Evolutionary conservation across 2,888 invertebrate species (phyloP).

Genomic region (Seladonia tumulorum): DNA sequence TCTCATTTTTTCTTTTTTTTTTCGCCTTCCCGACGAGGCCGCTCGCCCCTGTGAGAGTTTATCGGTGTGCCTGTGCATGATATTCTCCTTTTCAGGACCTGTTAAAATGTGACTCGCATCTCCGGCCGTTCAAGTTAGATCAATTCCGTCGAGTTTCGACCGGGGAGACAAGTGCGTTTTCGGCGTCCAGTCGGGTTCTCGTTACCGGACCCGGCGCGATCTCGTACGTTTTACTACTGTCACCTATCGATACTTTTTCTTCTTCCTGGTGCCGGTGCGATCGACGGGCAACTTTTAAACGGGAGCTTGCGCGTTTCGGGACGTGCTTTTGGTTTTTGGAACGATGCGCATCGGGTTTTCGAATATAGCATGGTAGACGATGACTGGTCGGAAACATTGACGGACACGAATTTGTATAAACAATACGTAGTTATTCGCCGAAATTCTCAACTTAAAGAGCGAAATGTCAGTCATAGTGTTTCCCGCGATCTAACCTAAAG

Average conservation of each 20-base stretch:
- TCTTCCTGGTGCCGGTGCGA: not conserved
- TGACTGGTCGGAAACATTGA: not conserved
- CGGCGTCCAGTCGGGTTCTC: conserved; percentile 26
- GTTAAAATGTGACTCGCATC: conserved; percentile 51
- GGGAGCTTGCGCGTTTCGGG: no score
- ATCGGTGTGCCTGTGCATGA: conserved; percentile 53
- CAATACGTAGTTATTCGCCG: conserved; percentile 20
- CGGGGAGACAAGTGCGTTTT: conserved; percentile 33
- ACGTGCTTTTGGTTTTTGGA: not conserved
- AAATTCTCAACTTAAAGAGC: conserved; percentile 38
- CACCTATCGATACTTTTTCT: not conserved
- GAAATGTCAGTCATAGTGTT: conserved; percentile 35
- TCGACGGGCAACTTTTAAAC: not conserved
- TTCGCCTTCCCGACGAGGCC: conserved; percentile 8
- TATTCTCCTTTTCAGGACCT: conserved; percentile 45
- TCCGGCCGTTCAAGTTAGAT: conserved; percentile 11
- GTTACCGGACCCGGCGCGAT: not conserved
- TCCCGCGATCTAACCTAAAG: conserved; percentile 27
- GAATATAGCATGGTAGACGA: not conserved
- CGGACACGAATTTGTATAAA: not conserved
- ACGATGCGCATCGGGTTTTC: not conserved
- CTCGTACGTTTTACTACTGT: not conserved
- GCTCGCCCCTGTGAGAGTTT: conserved; percentile 25
- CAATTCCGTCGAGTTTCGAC: conserved; percentile 38
- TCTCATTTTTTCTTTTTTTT: conserved; percentile 22